A percentile compares a stretch with the other conserved stretches of the same genome.
Conservation (phyloP, 2,113 vertebrate species). For the Alligator mississippiensis region DNA sequence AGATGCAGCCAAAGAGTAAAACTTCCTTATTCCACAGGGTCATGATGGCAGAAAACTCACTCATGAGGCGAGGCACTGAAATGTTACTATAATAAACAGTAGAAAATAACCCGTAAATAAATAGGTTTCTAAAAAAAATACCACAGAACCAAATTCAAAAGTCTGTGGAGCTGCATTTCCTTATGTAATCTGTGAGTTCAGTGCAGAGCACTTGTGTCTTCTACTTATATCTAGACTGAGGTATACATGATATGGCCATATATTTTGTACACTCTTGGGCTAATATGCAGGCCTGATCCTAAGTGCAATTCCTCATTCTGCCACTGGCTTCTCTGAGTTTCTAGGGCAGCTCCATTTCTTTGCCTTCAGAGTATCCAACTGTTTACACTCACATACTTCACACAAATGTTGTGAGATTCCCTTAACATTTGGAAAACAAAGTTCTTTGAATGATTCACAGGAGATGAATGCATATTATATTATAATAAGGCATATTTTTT, state of each 20-base stretch:
- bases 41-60: background rate
- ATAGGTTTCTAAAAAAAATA: background rate
- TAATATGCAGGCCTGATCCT: background rate
- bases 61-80: background rate
- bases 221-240: background rate
- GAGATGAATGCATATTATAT: background rate
- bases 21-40: background rate
- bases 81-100: background rate
- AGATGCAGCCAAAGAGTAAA: too few species aligned
- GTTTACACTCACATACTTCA: background rate
- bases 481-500: conserved; percentile 20
- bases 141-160: background rate
- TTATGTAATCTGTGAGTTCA: background rate
- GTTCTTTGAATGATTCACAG: background rate
- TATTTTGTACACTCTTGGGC: background rate
- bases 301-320: background rate
- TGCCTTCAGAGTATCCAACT: background rate
- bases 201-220: background rate
- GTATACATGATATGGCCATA: accelerated
- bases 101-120: background rate
- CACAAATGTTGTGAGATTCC: background rate
- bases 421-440: background rate
- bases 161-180: background rate
- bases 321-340: conserved; percentile 1
- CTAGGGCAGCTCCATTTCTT: background rate